phyloP scores from a whole-genome alignment of 2,888 invertebrate genomes.

The Mimas tiliae region DNA sequence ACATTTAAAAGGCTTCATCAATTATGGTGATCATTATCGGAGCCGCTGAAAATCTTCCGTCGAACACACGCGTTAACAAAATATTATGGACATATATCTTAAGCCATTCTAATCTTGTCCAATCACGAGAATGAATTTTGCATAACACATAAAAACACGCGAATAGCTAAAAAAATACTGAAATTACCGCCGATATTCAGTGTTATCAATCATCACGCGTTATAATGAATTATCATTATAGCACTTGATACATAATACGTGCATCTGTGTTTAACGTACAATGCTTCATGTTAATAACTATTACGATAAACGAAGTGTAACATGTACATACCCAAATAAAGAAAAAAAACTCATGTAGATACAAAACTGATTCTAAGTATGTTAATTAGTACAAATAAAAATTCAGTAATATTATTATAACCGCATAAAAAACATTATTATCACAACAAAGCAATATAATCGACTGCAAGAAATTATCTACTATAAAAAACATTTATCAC shows the following conservation, averaged over 20 bases:
- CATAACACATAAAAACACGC: background rate
- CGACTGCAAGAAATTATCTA: conserved; percentile 51
- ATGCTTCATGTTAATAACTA: too few relatives aligned
- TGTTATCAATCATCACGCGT: background rate
- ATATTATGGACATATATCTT: conserved; percentile 25
- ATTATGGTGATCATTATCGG: conserved; percentile 41
- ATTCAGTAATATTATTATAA: conserved; percentile 18
- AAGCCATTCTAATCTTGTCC: background rate
- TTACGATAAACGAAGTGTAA: background rate
- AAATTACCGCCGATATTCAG: conserved; percentile 1
- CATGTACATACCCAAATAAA: conserved; percentile 28
- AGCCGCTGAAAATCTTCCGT: conserved; percentile 40
- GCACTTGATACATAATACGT: background rate
- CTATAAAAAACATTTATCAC: conserved; percentile 47
- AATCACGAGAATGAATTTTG: background rate
- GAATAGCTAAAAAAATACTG: conserved; percentile 3
- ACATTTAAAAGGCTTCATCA: conserved; percentile 44
- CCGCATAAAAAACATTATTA: conserved; percentile 42
- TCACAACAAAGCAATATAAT: conserved; percentile 47
- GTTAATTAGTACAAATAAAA: conserved; percentile 12
- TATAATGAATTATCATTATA: background rate
- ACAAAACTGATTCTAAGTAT: background rate
- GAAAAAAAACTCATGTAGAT: conserved; percentile 29
- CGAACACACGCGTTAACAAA: conserved; percentile 29
- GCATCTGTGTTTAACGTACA: background rate